Percentiles rank a stretch among this genome's conserved stretches.
These are phyloP conservation scores for Malurus melanocephalus DNA, from an alignment of 2,113 vertebrate genomes.

Conservation along the genomic window DNA sequence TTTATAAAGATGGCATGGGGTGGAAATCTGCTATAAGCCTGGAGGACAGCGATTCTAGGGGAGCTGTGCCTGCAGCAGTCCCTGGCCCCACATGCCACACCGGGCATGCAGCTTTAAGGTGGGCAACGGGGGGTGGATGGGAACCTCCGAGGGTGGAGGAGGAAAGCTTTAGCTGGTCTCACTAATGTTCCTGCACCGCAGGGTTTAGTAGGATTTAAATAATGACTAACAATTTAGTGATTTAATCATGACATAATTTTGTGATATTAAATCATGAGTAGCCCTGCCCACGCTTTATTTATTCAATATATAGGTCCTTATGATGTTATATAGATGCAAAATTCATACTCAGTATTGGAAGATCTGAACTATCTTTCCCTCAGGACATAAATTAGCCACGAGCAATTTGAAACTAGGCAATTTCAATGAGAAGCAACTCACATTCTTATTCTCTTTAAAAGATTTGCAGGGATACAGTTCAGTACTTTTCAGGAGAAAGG, in stretches of 20 bases:
- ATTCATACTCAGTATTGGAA: not conserved
- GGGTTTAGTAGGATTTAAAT: not conserved
- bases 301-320: not conserved
- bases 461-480: not conserved
- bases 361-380: not conserved
- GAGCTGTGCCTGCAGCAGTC: not conserved
- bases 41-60: fast-evolving
- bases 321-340: not conserved
- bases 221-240: not conserved
- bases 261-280: constrained; percentile 19
- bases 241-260: constrained; percentile 6
- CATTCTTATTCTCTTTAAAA: not conserved
- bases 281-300: not conserved
- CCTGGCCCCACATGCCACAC: fast-evolving
- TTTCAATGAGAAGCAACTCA: not conserved
- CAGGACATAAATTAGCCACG: not conserved
- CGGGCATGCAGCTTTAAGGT: not conserved
- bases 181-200: not conserved
- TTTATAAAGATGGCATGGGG: not conserved
- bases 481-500: not conserved
- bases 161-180: not conserved
- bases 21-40: not conserved
- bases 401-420: not conserved
- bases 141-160: not conserved
- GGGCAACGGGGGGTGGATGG: fast-evolving